A percentile compares a stretch with the other conserved stretches of the same genome.
These are phyloP conservation scores for Virgularia gustaviana DNA, from an alignment of 92 coral and sea anemone species.

Conservation along the genomic window DNA sequence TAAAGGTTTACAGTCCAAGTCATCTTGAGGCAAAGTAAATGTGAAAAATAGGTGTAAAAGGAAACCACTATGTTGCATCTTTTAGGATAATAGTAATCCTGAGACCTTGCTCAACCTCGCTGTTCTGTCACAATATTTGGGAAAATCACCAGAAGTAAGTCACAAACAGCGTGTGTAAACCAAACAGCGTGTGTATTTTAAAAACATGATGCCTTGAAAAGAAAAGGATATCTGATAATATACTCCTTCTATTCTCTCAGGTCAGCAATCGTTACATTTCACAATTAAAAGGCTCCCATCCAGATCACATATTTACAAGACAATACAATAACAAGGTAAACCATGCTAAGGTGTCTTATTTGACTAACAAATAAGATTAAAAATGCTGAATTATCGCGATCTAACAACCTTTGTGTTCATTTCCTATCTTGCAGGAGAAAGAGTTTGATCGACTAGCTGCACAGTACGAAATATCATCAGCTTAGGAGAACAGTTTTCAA, in stretches of 20 bases:
- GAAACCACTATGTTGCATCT: too few relatives aligned
- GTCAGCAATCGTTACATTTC: constrained; percentile 87
- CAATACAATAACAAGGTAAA: constrained; percentile 74
- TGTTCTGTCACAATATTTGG: constrained; percentile 85
- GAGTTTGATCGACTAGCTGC: constrained; percentile 74
- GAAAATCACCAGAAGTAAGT: constrained; percentile 92
- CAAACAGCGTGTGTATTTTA: too few relatives aligned
- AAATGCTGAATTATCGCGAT: neutral
- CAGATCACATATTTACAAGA: constrained; percentile 77
- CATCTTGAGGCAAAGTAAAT: neutral
- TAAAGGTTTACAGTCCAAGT: neutral
- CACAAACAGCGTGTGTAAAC: too few relatives aligned
- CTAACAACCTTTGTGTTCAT: neutral
- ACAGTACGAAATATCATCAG: constrained; percentile 70
- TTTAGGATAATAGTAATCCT: constrained; percentile 89
- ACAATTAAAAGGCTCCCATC: constrained; percentile 86
- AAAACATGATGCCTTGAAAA: too few relatives aligned
- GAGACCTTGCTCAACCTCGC: constrained; percentile 87
- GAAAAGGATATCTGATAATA: too few relatives aligned
- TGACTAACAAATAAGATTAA: neutral
- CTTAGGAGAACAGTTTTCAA: too few relatives aligned
- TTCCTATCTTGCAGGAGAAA: constrained; percentile 64
- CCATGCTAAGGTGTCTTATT: too few relatives aligned
- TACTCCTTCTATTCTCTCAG: too few relatives aligned
- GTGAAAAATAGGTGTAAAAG: too few relatives aligned